These are phyloP conservation scores for Sarcophaga subvicina DNA, from an alignment of 2,888 invertebrate genomes.

Conservation along the genomic window DNA sequence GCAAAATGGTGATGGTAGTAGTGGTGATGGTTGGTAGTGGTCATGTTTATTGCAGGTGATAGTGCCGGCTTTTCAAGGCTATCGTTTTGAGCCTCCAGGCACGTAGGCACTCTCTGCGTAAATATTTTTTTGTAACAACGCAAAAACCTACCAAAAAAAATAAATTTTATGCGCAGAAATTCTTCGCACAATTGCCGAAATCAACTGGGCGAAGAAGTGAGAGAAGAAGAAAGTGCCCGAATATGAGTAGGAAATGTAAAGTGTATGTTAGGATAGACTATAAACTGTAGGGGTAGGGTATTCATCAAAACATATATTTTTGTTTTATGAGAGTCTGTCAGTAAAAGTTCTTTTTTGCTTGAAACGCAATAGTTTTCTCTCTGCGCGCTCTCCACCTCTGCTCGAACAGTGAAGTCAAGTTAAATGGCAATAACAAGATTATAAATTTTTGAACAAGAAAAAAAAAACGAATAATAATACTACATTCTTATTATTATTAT, in stretches of 20 bases:
- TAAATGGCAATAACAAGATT: neutral
- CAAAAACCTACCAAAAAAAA: neutral
- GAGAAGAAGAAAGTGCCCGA: neutral
- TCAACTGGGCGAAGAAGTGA: neutral
- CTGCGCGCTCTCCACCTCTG: neutral
- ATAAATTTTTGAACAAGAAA: neutral
- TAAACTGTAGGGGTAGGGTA: neutral
- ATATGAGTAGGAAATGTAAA: neutral
- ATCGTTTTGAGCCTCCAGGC: neutral
- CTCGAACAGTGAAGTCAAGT: neutral
- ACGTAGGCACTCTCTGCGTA: neutral
- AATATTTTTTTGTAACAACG: neutral
- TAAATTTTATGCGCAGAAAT: neutral
- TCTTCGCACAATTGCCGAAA: neutral
- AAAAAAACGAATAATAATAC: neutral
- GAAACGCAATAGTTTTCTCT: neutral
- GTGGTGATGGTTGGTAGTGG: neutral
- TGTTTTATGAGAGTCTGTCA: neutral
- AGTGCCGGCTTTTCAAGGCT: neutral
- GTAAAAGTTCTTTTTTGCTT: neutral
- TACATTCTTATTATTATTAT: neutral
- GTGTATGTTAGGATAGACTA: no score
- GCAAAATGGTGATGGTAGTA: neutral
- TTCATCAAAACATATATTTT: neutral
- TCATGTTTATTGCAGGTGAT: constrained; percentile 32